phyloP scores from a whole-genome alignment of 2,888 invertebrate species.

The Mantis religiosa region DNA sequence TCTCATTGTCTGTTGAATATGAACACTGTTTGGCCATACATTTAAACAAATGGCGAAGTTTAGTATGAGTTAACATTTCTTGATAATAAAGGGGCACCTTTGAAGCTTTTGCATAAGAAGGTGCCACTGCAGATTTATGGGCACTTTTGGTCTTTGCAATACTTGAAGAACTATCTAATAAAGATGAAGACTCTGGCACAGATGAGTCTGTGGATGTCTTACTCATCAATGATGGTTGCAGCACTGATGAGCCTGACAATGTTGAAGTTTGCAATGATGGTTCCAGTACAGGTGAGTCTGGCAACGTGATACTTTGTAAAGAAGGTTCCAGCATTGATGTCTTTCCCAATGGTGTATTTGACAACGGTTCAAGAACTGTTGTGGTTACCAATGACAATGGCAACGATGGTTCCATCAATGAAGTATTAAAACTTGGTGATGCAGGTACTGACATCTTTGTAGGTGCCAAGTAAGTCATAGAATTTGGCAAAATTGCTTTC shows the following conservation, averaged over 20 bases:
- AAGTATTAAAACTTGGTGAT: not conserved
- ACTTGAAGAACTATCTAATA: not conserved
- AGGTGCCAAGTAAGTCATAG: no score
- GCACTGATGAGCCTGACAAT: not conserved
- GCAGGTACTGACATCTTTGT: not conserved
- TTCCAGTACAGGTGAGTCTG: not conserved
- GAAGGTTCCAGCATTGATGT: no score
- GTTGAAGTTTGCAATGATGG: not conserved
- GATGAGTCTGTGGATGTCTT: not conserved
- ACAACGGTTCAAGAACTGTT: not conserved
- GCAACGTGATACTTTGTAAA: no score
- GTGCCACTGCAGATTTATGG: constrained; percentile 9
- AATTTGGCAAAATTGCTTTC: not conserved
- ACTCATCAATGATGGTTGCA: not conserved
- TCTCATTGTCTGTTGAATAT: constrained; percentile 44
- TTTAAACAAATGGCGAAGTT: constrained; percentile 50
- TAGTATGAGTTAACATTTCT: constrained; percentile 41
- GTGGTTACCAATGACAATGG: not conserved
- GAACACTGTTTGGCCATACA: constrained; percentile 53
- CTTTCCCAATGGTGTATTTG: not conserved
- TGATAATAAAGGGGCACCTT: constrained; percentile 24
- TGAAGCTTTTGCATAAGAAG: constrained; percentile 20
- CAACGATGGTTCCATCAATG: not conserved
- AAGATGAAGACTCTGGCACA: not conserved
- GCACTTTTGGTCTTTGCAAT: not conserved